phyloP scores from a whole-genome alignment of 2,113 vertebrate genomes.

The Lepidothrix coronata region DNA sequence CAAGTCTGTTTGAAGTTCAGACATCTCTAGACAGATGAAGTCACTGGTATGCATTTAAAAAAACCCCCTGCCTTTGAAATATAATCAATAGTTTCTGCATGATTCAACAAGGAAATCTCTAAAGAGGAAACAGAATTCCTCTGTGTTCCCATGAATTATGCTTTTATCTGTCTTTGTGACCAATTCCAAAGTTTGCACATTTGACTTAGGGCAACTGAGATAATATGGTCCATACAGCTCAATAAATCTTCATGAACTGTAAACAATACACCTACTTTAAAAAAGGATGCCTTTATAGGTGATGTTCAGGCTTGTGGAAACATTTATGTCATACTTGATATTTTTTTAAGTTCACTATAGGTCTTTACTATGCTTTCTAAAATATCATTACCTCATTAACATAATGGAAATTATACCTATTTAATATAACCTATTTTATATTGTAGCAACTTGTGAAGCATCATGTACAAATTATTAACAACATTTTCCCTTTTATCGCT shows the following conservation, averaged over 20 bases:
- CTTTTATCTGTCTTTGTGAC: not conserved
- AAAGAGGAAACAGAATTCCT: slow-evolving; percentile 21
- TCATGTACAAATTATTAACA: not conserved
- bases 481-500: not conserved
- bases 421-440: not conserved
- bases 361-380: not conserved
- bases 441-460: not conserved
- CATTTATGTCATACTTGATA: not conserved
- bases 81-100: slow-evolving; percentile 58
- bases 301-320: not conserved
- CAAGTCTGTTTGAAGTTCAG: slow-evolving; percentile 53
- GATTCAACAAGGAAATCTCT: slow-evolving; percentile 32
- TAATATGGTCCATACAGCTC: not conserved
- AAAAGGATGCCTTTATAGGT: not conserved
- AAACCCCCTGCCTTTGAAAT: slow-evolving; percentile 11
- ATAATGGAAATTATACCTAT: not conserved
- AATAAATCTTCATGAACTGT: not conserved
- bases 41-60: not conserved
- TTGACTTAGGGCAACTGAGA: not conserved
- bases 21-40: slow-evolving; percentile 29
- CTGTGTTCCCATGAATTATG: not conserved
- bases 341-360: not conserved
- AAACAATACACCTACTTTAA: not conserved
- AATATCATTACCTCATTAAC: not conserved
- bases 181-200: not conserved